phyloP scores from a whole-genome alignment of 2,797 vertebrate genomes.

The Arctocebus calabarensis region DNA sequence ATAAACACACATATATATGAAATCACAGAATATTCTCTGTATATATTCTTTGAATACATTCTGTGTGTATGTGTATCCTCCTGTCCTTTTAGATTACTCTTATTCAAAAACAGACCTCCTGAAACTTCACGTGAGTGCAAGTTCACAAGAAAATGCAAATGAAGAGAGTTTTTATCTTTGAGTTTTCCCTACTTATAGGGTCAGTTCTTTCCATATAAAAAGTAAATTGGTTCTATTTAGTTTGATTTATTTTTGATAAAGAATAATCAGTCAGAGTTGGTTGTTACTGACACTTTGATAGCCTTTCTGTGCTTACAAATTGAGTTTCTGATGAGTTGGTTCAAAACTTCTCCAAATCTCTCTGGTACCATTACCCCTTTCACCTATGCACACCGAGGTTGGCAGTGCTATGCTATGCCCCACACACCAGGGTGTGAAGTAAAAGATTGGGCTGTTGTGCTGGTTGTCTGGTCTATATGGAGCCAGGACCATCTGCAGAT shows the following conservation, averaged over 20 bases:
- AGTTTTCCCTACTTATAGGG: not conserved
- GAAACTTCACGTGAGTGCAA: not conserved
- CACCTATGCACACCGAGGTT: not conserved
- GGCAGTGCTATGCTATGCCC: not conserved
- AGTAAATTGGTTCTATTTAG: not conserved
- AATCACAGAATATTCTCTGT: not conserved
- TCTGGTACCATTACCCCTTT: not conserved
- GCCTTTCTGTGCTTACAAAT: conserved; percentile 3
- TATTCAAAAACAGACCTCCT: not conserved
- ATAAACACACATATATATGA: not conserved
- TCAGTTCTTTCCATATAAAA: not conserved
- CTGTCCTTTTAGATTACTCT: not conserved
- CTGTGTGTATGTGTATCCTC: no score
- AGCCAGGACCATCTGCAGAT: not conserved
- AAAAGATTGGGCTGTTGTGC: not conserved
- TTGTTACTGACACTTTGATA: not conserved
- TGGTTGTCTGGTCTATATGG: not conserved
- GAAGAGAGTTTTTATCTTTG: not conserved
- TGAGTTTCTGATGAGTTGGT: conserved; percentile 47
- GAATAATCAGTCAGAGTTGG: not conserved
- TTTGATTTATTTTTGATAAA: conserved; percentile 35
- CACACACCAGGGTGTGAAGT: not conserved
- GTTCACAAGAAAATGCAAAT: conserved; percentile 40
- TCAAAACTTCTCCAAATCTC: not conserved
- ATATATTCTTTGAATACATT: no score